Conservation (phyloP, 2,113 vertebrate species). For the Channa maculata region DNA sequence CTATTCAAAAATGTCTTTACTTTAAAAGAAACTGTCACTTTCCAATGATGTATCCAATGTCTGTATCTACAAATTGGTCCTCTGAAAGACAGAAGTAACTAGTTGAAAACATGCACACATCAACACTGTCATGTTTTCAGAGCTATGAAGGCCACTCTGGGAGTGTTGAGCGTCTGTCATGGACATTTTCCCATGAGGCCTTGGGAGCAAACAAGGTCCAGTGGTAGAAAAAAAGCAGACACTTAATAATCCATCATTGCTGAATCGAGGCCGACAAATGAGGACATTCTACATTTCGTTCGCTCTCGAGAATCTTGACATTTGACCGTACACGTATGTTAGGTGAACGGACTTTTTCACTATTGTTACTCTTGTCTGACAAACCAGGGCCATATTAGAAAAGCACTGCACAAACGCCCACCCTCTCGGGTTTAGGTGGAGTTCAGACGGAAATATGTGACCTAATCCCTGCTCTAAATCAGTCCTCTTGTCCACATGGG, state of each 20-base stretch:
- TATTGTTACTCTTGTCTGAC: too few species aligned
- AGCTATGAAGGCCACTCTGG: background rate
- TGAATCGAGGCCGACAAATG: background rate
- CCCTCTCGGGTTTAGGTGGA: too few species aligned
- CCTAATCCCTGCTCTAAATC: too few species aligned
- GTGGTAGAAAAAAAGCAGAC: background rate
- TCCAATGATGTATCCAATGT: background rate
- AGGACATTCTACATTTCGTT: background rate
- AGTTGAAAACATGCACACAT: background rate
- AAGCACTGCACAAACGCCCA: too few species aligned
- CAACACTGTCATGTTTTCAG: background rate
- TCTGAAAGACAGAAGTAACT: background rate
- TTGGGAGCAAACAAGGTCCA: slow-evolving; percentile 40
- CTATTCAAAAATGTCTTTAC: background rate
- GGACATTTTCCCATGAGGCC: slow-evolving; percentile 26
- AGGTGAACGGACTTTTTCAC: too few species aligned
- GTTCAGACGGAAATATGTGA: too few species aligned
- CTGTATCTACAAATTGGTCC: background rate
- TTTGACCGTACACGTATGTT: background rate
- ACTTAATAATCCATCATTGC: slow-evolving; percentile 14
- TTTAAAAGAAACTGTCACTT: too few species aligned
- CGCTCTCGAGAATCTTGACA: background rate
- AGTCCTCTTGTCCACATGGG: too few species aligned
- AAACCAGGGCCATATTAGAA: too few species aligned
- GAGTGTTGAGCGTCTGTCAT: background rate